Conservation (phyloP, 92 coral and sea anemone species). For the Paragorgia papillata region DNA sequence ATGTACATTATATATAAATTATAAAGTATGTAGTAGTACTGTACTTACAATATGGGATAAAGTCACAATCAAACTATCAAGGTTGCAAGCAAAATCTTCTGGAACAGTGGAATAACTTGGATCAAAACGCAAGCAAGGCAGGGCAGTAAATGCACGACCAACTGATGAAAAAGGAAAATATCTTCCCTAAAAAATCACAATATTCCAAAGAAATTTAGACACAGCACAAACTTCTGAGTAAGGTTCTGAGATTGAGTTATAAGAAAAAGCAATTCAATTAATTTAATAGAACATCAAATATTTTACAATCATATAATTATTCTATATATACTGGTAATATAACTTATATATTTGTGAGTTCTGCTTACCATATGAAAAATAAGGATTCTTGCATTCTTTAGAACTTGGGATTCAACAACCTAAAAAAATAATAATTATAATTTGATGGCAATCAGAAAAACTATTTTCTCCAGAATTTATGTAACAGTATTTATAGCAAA, state of each 20-base stretch:
- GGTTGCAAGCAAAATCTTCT: conserved; percentile 74
- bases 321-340: neutral
- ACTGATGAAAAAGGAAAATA: conserved; percentile 91
- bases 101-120: conserved; percentile 52
- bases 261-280: too few species aligned
- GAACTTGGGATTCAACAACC: conserved; percentile 78
- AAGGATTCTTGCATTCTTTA: conserved; percentile 77
- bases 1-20: too few species aligned
- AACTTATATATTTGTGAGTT: too few species aligned
- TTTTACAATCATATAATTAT: too few species aligned
- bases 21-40: too few species aligned
- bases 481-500: too few species aligned
- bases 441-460: too few species aligned
- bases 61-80: conserved; percentile 72
- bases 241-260: too few species aligned
- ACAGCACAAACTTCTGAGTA: neutral
- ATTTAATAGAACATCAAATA: neutral
- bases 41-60: conserved; percentile 70
- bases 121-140: conserved; percentile 75
- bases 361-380: conserved; percentile 91
- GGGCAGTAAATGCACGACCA: conserved; percentile 80
- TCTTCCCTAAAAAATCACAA: conserved; percentile 64
- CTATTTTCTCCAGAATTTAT: too few species aligned
- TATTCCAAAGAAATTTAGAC: neutral
- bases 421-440: conserved; percentile 1